A percentile compares a stretch with the other conserved stretches of the same genome.
phyloP scores from a whole-genome alignment of 2,113 vertebrate genomes.

The Egretta garzetta region DNA sequence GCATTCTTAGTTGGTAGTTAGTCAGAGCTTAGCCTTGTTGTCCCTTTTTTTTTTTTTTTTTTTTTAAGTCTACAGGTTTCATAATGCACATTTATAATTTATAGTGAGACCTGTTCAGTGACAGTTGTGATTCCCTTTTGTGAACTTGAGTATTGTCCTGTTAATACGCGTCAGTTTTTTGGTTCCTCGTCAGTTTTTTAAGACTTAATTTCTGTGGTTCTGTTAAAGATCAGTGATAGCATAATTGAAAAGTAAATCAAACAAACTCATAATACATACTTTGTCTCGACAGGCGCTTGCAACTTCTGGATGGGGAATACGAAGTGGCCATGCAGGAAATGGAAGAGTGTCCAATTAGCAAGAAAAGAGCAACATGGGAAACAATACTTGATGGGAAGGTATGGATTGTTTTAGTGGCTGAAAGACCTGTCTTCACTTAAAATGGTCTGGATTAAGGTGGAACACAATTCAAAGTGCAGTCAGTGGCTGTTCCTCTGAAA shows the following conservation, averaged over 20 bases:
- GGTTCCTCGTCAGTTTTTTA: not conserved
- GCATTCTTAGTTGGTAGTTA: not conserved
- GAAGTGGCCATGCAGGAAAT: constrained; percentile 99
- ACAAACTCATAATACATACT: not conserved
- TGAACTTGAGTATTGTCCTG: not conserved
- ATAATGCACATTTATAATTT: not conserved
- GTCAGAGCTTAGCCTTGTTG: not conserved
- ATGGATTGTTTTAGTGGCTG: not conserved
- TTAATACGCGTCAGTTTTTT: not conserved
- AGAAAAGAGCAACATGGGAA: constrained; percentile 98
- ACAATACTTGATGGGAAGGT: constrained; percentile 98
- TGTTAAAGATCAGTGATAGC: not conserved
- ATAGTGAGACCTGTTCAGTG: not conserved
- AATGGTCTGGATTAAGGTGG: not conserved
- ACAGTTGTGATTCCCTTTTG: not conserved
- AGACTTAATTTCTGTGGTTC: not conserved
- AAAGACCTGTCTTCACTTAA: not conserved
- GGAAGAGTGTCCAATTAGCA: constrained; percentile 96
- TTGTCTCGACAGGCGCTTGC: constrained; percentile 83
- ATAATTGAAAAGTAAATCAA: not conserved
- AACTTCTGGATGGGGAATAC: constrained; percentile 96
- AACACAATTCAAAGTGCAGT: not conserved
- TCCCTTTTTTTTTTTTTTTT: no score
- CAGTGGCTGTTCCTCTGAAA: not conserved
- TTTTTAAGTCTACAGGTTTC: not conserved